Evolutionary conservation across 2,797 vertebrate genomes (phyloP), one percentile per base, ranked within the genome.

Genomic region (Oreochromis mossambicus): DNA sequence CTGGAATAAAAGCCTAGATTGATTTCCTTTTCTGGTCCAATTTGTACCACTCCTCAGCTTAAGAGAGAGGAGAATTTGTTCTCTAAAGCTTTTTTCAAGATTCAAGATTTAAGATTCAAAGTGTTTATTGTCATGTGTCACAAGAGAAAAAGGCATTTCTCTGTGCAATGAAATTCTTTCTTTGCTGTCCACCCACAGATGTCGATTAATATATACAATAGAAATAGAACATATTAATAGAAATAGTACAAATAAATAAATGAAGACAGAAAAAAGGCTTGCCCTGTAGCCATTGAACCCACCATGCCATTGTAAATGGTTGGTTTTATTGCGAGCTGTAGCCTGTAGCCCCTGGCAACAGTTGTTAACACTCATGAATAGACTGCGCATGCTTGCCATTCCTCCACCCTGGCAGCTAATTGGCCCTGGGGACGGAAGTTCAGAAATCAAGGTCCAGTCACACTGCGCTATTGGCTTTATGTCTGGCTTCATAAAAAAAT

Each of bases 331-430:
- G 58, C 34, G 21, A 38, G 38, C 61, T 66, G 32, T 63, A 63
- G 58, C 32, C 32, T 36, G 10, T 66, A 38, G 12, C 61, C 61
- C 4, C 19, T 66, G 11, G 61, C 19, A 38, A 66, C 34, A 13
- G 34, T 66, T 38, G 11, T 38, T 36, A 38, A 66, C 61, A 38
- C 11, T 36, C 61, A 38, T 36, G 32, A 34, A 66, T 21, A n/a
- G 7, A 66, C 4, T 2, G 19, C 7, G 0, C 3, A 3, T 38
- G 34, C 11, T n/a, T n/a, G 32, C 19, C 11, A 66, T 36, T 36
- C 17, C 58, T 63, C 58, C 58, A 63, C 3, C 26, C 26, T 29
- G 2, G 26, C 5, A 29, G 26, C 26, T 56, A 29, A 56, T 29
- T 29, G 15, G 26, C 55, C 8, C 5, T 1, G 14, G 26, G 55